These are phyloP conservation scores for Caiman crocodilus DNA, from an alignment of 2,797 vertebrate genomes.

Conservation along the genomic window DNA sequence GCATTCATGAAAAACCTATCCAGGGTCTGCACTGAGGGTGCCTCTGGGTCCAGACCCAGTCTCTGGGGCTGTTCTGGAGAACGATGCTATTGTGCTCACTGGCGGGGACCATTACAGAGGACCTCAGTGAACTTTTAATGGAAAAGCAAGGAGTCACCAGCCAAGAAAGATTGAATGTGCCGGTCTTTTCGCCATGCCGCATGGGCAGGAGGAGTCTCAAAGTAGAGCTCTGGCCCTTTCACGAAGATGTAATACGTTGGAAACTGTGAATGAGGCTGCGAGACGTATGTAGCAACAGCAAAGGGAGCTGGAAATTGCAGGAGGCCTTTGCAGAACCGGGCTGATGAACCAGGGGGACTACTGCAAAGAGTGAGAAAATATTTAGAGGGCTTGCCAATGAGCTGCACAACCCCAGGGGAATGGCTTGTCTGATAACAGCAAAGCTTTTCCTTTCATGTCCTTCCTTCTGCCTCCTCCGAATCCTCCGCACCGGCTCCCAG, in stretches of 20 bases:
- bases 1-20: not conserved
- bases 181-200: not conserved
- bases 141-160: not conserved
- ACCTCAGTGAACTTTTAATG: no score
- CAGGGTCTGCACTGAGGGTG: not conserved
- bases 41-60: not conserved
- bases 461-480: not conserved
- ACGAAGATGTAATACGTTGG: not conserved
- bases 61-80: not conserved
- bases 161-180: not conserved
- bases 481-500: not conserved
- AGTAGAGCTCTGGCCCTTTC: not conserved
- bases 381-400: slow-evolving; percentile 26
- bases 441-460: slow-evolving; percentile 37
- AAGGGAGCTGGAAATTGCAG: slow-evolving; percentile 45
- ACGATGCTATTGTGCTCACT: not conserved
- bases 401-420: not conserved
- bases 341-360: slow-evolving; percentile 50
- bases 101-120: no score
- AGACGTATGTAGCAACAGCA: slow-evolving; percentile 9
- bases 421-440: not conserved
- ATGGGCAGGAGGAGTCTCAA: not conserved
- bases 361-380: slow-evolving; percentile 52
- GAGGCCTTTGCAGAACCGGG: slow-evolving; percentile 58
- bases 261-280: not conserved